These are phyloP conservation scores for Phalanger gymnotis DNA, from an alignment of 2,797 vertebrate species.

Conservation along the genomic window DNA sequence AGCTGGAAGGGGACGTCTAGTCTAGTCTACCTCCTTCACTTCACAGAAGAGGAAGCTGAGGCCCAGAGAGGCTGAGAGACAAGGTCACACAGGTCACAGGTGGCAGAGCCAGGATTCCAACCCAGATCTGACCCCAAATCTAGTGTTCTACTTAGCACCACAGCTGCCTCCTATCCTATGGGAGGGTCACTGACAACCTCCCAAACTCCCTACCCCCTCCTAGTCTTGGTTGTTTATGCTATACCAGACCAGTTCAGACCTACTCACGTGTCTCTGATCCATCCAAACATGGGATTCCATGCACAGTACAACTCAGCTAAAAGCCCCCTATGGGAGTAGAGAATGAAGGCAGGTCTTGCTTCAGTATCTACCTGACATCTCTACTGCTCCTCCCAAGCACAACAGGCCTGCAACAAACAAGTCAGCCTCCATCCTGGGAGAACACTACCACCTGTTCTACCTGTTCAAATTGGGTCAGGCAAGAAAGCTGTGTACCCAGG, in stretches of 20 bases:
- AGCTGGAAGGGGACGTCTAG: background rate
- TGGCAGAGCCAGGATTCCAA: background rate
- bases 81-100: background rate
- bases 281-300: background rate
- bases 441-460: slow-evolving; percentile 66
- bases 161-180: background rate
- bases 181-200: background rate
- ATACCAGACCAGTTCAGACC: background rate
- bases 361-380: background rate
- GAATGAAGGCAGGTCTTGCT: background rate
- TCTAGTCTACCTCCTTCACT: background rate
- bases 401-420: background rate
- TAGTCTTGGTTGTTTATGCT: background rate
- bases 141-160: background rate
- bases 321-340: slow-evolving; percentile 4
- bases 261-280: background rate
- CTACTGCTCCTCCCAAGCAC: background rate
- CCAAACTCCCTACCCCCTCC: background rate
- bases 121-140: background rate
- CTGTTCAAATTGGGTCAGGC: slow-evolving; percentile 74
- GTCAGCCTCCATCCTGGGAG: background rate
- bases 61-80: background rate
- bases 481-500: slow-evolving; percentile 28
- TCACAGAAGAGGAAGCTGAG: background rate
- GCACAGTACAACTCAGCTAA: background rate